These are phyloP conservation scores for Azemiops feae DNA, from an alignment of 2,113 vertebrate species.

Conservation along the genomic window DNA sequence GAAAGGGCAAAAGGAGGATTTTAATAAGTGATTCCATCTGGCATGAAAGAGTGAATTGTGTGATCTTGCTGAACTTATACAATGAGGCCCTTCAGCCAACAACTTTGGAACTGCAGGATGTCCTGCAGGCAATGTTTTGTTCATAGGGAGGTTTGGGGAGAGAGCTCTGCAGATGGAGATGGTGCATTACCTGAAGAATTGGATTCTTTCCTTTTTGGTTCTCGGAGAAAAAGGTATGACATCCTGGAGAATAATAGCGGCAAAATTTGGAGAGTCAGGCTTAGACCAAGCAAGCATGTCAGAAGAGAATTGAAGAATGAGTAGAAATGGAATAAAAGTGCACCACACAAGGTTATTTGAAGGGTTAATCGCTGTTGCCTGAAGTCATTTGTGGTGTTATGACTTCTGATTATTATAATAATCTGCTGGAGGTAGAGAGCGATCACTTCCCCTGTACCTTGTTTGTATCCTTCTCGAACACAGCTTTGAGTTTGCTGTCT, in stretches of 20 bases:
- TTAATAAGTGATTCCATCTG: not conserved
- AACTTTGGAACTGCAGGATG: not conserved
- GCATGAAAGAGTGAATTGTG: slow-evolving; percentile 21
- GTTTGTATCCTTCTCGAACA: not conserved
- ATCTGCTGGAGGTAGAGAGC: not conserved
- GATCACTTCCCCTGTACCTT: not conserved
- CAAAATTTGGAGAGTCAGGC: not conserved
- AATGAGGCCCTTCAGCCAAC: slow-evolving; percentile 15
- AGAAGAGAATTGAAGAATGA: not conserved
- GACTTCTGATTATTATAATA: not conserved
- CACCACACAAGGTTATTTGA: not conserved
- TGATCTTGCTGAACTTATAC: not conserved
- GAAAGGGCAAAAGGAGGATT: not conserved
- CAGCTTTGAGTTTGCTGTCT: not conserved
- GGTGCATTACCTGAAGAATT: not conserved
- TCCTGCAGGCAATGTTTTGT: not conserved
- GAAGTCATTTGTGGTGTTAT: not conserved
- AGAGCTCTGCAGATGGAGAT: not conserved
- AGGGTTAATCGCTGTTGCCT: not conserved
- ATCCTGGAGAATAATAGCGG: not conserved
- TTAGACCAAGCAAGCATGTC: not conserved
- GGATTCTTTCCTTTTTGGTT: not conserved
- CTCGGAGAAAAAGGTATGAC: not conserved
- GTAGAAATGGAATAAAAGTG: not conserved
- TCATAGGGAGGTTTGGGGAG: not conserved